These are phyloP conservation scores for Todus mexicanus DNA, from an alignment of 2,797 vertebrate species.

Conservation along the genomic window DNA sequence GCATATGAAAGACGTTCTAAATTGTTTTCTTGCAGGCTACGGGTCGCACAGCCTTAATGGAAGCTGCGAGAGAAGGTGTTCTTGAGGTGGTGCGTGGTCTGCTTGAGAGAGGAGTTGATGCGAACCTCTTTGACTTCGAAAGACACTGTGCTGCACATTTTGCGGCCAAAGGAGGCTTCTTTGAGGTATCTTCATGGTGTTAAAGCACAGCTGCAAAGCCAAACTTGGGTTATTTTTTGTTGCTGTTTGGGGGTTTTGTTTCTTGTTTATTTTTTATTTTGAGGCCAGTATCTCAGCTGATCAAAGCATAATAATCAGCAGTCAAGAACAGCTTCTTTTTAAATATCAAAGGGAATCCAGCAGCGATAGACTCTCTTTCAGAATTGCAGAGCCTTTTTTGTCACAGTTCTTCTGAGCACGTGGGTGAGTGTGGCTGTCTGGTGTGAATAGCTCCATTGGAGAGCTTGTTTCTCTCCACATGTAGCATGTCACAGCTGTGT, in stretches of 20 bases:
- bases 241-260: background rate
- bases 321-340: background rate
- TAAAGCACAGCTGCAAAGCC: background rate
- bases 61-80: slow-evolving; percentile 79
- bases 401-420: background rate
- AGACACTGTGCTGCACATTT: slow-evolving; percentile 84
- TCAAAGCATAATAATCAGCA: background rate
- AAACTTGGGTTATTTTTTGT: background rate
- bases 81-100: slow-evolving; percentile 80
- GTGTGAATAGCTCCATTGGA: background rate
- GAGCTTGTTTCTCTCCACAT: background rate
- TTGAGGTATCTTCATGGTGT: slow-evolving; percentile 78
- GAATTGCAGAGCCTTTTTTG: background rate
- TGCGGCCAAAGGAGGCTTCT: slow-evolving; percentile 88
- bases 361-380: background rate
- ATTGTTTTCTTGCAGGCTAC: slow-evolving; percentile 76
- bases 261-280: background rate
- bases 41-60: slow-evolving; percentile 88
- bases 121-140: slow-evolving; percentile 79
- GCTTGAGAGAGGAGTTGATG: slow-evolving; percentile 81
- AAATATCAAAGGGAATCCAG: background rate
- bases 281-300: background rate
- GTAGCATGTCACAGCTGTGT: background rate
- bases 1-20: accelerated
- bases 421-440: background rate